phyloP scores from a whole-genome alignment of 1,140 invertebrate species.

The Luehdorfia chinensis region DNA sequence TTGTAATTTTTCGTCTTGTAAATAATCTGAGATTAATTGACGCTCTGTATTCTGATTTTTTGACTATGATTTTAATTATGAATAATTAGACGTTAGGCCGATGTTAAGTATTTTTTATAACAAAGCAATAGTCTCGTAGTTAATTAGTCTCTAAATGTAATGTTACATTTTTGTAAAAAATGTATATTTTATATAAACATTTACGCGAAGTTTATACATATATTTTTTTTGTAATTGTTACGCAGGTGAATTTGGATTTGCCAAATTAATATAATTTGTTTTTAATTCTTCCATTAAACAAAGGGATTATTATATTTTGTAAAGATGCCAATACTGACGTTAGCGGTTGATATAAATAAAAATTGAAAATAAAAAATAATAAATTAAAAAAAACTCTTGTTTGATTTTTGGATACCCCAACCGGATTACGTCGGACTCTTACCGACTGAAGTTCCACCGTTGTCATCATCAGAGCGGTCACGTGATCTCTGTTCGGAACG shows the following conservation, averaged over 20 bases:
- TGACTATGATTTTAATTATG: constrained; percentile 39
- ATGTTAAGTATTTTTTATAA: constrained; percentile 55
- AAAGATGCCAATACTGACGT: constrained; percentile 64
- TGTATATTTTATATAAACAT: constrained; percentile 73
- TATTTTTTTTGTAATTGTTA: constrained; percentile 61
- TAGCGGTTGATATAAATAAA: constrained; percentile 64
- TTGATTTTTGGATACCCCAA: constrained; percentile 41
- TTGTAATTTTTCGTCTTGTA: constrained; percentile 41
- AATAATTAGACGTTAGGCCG: constrained; percentile 42
- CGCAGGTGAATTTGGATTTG: constrained; percentile 65
- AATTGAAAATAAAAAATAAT: constrained; percentile 72
- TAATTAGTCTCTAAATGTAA: constrained; percentile 35
- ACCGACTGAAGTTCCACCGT: too few relatives aligned
- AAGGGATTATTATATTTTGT: constrained; percentile 70
- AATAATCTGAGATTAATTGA: constrained; percentile 54
- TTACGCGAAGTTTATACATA: constrained; percentile 59
- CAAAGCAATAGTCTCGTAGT: constrained; percentile 45
- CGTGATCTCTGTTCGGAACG: too few relatives aligned
- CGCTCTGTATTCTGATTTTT: constrained; percentile 54
- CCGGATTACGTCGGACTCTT: too few relatives aligned
- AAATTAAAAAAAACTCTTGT: constrained; percentile 49
- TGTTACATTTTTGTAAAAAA: constrained; percentile 68
- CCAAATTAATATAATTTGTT: constrained; percentile 74
- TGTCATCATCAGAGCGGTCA: too few relatives aligned
- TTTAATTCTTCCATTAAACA: constrained; percentile 69